Base-by-base conservation (phyloP, 2,888 invertebrate genomes). In the Taenaris catops region DNA sequence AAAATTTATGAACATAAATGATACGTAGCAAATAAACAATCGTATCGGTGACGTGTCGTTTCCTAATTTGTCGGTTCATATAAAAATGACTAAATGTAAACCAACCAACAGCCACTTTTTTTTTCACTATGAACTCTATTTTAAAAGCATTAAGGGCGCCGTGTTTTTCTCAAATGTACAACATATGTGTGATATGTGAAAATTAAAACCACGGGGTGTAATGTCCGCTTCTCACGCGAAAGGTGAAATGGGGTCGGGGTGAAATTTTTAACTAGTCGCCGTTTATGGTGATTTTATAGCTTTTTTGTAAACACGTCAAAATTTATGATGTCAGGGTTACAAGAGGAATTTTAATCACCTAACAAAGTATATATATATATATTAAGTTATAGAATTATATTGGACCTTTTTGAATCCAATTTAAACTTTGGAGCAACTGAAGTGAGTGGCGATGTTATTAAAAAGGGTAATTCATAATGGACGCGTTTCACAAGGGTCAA, bases 111-210 rank as follows among this genome's bases (percentile, higher is more conserved):
- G 25, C 9, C 10, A 27, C 23, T 21, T 20, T 19, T 34, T 10
- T 34, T 31, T 18, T 12, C 14, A 43, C 10, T 34, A 19, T 24
- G 23, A 25, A 24, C 40, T 28, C 25, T 43, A 43, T 27, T 20
- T 7, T 5, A 8, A 12, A 7, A 4, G 9, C 8, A 24, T 34
- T 36, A 43, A 36, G 24, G 17, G 28, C 24, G 21, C 11, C 14
- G 10, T n/a, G 24, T 26, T 26, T 33, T 34, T 34, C 28, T 23
- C 25, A 29, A 25, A 20, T 26, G 38, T 25, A 32, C 50, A 59
- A 56, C 74, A 78, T 71, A 61, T 75, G 71, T 60, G 47, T 59
- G 66, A 68, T 71, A 71, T 55, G 68, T 65, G 64, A 58, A 68
- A 74, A 76, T 69, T 75, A 71, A 76, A 74, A 65, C 54, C 42